A percentile compares a stretch with the other conserved stretches of the same genome.
Evolutionary conservation across 2,888 invertebrate species (phyloP).

Genomic region (Hypselothyrea guttata): DNA sequence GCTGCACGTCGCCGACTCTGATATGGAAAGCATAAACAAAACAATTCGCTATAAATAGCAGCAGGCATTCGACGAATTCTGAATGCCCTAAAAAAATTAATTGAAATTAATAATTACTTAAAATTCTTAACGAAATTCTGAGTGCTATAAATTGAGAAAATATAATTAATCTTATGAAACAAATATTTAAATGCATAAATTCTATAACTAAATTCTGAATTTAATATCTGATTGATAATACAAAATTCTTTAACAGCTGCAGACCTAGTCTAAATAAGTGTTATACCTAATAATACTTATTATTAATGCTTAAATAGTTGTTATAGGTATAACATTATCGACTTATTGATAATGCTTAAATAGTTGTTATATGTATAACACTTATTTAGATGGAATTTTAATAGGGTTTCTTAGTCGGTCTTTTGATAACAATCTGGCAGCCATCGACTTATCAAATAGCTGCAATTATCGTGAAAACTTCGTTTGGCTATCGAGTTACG

Average conservation of each 20-base stretch:
- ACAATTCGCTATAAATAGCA: slow-evolving; percentile 19
- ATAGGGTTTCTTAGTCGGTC: no score
- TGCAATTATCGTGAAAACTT: slow-evolving; percentile 26
- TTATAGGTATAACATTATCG: neutral
- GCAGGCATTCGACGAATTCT: neutral
- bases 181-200: no score
- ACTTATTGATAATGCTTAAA: no score
- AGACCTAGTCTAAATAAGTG: no score
- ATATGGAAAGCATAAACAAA: slow-evolving; percentile 47
- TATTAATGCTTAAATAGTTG: neutral
- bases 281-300: no score
- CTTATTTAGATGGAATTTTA: neutral
- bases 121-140: no score
- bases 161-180: neutral
- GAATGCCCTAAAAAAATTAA: slow-evolving; percentile 14
- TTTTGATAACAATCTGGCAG: no score
- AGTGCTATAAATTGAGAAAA: no score
- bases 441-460: slow-evolving; percentile 12
- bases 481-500: slow-evolving; percentile 49
- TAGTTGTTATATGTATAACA: neutral
- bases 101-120: no score
- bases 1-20: slow-evolving; percentile 25
- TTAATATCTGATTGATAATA: no score
- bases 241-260: no score
- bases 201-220: no score